A percentile compares a stretch with the other conserved stretches of the same genome.
Conservation (phyloP, 1,140 invertebrate species). For the Linepithema humile region DNA sequence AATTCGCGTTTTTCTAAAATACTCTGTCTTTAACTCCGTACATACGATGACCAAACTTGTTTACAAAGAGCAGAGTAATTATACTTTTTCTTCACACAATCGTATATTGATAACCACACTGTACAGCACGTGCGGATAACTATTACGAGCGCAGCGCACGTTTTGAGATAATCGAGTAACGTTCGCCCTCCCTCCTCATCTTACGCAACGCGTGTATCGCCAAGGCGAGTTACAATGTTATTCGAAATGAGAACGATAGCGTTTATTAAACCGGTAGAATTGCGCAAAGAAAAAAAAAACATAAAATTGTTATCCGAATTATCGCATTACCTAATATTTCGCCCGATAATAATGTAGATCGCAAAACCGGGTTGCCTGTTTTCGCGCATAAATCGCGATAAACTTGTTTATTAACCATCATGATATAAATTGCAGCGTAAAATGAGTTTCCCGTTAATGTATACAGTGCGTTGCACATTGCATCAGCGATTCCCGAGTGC, state of each 20-base stretch:
- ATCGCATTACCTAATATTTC: constrained; percentile 3
- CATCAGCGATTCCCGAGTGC: constrained; percentile 31
- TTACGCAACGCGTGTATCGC: background rate
- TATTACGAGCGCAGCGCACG: background rate
- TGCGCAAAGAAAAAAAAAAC: background rate
- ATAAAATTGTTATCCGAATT: background rate
- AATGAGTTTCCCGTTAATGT: constrained; percentile 48
- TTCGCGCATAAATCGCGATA: constrained; percentile 7
- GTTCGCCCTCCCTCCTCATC: background rate
- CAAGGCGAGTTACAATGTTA: constrained; percentile 8
- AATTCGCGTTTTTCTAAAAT: background rate
- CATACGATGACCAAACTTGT: background rate
- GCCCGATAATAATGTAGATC: constrained; percentile 18
- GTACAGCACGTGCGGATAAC: constrained; percentile 20
- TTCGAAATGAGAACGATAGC: background rate
- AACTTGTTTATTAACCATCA: constrained; percentile 33
- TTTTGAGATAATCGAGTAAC: constrained; percentile 27
- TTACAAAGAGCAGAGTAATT: background rate
- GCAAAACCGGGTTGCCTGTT: background rate
- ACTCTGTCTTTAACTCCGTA: background rate
- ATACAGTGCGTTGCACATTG: constrained; percentile 1
- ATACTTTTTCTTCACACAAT: background rate
- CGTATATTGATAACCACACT: background rate
- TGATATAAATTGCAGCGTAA: constrained; percentile 46
- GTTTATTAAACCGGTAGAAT: background rate